Base-by-base conservation (phyloP, 2,888 invertebrate genomes). In the Drosophila peninsularis region DNA sequence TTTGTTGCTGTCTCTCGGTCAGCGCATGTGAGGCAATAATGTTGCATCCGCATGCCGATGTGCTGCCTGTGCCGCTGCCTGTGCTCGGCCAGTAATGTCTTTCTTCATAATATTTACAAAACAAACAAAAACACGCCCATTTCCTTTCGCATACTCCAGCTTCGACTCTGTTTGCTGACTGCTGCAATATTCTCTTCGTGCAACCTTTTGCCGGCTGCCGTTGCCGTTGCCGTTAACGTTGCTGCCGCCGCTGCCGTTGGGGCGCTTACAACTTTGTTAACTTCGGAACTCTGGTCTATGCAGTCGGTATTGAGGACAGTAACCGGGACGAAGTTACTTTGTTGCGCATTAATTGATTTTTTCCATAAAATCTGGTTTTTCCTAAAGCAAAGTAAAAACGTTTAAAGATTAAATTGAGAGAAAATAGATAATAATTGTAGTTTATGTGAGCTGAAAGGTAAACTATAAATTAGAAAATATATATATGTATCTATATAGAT, bases 311-410 rank as follows among this genome's bases (percentile, higher is more conserved):
- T 80, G 78, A 87, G 88, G 90, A 90, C 90, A 88, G 88, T 90
- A 89, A 88, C 81, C 90, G 90, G 82, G 75, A 77, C 87, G 81
- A 83, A 84, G 77, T 86, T 88, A 88, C 88, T 88, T 88, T 88
- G 90, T 88, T 89, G 90, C 88, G 89, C 70, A 76, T 74, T 86
- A 80, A 86, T 90, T 90, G 89, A 85, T 89, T 85, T 88, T 88
- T 80, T 86, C 39, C 36, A 53, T 49, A 53, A 10, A 5, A n/a
- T 2, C 41, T 49, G 52, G 52, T 64, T 82, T 63, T 62, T 44
- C 30, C 21, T 32, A 41, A 21, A 41, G 21, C 39, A 55, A 66
- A 66, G 47, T 36, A 60, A 30, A 30, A 30, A 41, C 0, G 9
- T 30, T 10, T 13, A 10, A 14, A 10, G 13, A 19, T 32, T 24